A percentile compares a stretch with the other conserved stretches of the same genome.
Evolutionary conservation across 2,888 invertebrate genomes (phyloP).

Genomic region (Barypeithes pellucidus): DNA sequence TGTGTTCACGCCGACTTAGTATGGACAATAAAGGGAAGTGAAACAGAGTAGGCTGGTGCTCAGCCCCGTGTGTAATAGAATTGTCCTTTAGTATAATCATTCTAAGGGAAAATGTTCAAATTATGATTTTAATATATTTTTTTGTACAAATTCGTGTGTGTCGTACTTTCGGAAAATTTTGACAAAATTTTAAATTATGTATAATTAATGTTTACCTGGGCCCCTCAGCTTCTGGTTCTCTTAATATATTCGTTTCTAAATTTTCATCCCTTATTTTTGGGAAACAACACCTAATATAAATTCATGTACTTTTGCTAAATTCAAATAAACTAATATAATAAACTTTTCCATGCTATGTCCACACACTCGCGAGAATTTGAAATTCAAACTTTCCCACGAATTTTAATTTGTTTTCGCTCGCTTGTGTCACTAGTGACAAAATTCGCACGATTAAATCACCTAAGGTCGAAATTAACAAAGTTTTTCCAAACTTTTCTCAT

Average conservation of each 20-base stretch:
- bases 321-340: background rate
- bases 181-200: too few relatives aligned
- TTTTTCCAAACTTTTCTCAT: constrained; percentile 20
- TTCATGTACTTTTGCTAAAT: background rate
- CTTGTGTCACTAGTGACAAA: constrained; percentile 4
- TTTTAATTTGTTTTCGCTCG: constrained; percentile 10
- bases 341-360: background rate
- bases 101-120: too few relatives aligned
- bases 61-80: background rate
- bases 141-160: too few relatives aligned
- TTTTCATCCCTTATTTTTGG: too few relatives aligned
- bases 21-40: constrained; percentile 10
- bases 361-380: background rate
- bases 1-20: constrained; percentile 6
- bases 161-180: too few relatives aligned
- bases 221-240: too few relatives aligned
- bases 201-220: too few relatives aligned
- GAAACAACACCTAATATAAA: background rate
- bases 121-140: too few relatives aligned
- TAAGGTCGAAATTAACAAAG: constrained; percentile 17
- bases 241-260: too few relatives aligned
- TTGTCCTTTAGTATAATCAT: background rate
- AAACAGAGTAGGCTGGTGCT: background rate
- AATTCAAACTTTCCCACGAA: background rate
- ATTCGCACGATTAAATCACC: constrained; percentile 15